Conservation (phyloP, 92 coral and sea anemone genomes). For the Zoanthus sansibaricus region DNA sequence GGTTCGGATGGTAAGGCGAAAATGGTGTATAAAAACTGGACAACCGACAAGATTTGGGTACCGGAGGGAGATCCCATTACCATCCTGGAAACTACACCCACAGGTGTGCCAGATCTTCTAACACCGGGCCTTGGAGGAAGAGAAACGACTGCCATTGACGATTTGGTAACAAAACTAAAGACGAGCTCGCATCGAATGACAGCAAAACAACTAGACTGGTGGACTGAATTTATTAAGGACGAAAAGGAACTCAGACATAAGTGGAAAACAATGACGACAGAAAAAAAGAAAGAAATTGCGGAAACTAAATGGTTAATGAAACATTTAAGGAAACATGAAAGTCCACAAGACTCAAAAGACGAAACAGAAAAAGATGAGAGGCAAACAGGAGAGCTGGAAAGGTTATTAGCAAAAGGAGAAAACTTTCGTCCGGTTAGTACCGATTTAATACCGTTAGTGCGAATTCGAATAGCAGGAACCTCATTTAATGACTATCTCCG, state of each 20-base stretch:
- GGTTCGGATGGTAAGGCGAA: constrained; percentile 25
- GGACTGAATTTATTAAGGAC: background rate
- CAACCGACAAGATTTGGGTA: constrained; percentile 46
- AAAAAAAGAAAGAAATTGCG: background rate
- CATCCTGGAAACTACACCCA: background rate
- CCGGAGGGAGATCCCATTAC: constrained; percentile 14
- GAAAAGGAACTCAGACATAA: background rate
- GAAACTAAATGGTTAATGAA: background rate
- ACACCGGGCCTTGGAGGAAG: background rate
- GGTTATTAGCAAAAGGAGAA: background rate
- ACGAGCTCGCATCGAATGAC: background rate
- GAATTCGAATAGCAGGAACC: background rate
- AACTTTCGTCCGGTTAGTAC: background rate
- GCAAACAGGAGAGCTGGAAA: background rate
- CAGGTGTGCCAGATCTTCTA: background rate
- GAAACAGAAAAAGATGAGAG: background rate
- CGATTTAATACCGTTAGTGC: background rate
- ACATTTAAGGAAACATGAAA: background rate
- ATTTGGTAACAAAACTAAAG: background rate
- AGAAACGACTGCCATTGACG: background rate
- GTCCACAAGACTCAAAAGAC: background rate
- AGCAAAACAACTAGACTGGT: background rate
- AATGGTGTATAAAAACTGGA: constrained; percentile 64
- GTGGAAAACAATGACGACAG: background rate
- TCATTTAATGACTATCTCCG: background rate